These are phyloP conservation scores for Noctuana brunneofusca DNA, from an alignment of 2,888 invertebrate genomes.

Conservation along the genomic window DNA sequence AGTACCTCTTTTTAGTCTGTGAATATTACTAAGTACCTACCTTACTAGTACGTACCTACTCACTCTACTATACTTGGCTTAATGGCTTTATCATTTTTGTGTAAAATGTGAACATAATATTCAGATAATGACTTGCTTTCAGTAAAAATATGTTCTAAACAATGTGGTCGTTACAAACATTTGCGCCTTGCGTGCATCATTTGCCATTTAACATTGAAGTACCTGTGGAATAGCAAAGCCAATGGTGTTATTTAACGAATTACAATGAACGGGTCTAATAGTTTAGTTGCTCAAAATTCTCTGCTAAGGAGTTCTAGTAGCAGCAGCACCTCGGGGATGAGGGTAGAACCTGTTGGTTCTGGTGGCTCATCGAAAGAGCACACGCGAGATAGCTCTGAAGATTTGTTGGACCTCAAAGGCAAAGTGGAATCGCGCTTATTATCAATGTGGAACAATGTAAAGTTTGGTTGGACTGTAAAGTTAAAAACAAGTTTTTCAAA, in stretches of 20 bases:
- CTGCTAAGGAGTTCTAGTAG: constrained; percentile 53
- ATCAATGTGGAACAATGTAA: constrained; percentile 96
- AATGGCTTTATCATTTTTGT: too few species aligned
- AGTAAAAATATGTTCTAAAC: constrained; percentile 19
- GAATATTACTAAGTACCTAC: too few species aligned
- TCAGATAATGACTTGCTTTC: neutral
- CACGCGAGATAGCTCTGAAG: constrained; percentile 66
- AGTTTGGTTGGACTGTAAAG: constrained; percentile 93
- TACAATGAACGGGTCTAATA: constrained; percentile 67
- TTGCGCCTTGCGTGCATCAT: constrained; percentile 3
- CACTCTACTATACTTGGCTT: too few species aligned
- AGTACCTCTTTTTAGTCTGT: too few species aligned
- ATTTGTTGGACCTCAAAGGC: constrained; percentile 84
- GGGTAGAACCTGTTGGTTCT: constrained; percentile 49
- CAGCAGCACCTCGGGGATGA: constrained; percentile 51
- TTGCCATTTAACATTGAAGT: constrained; percentile 3
- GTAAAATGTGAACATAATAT: neutral
- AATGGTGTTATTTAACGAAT: constrained; percentile 32
- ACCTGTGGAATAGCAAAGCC: constrained; percentile 8
- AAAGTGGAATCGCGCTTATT: constrained; percentile 92
- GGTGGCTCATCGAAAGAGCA: constrained; percentile 57
- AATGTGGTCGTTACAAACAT: constrained; percentile 8
- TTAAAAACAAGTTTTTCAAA: constrained; percentile 89
- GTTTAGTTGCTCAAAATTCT: constrained; percentile 54
- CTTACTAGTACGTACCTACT: too few species aligned